Evolutionary conservation across 2,888 invertebrate genomes (phyloP).

Genomic region (Keiferia lycopersicella): DNA sequence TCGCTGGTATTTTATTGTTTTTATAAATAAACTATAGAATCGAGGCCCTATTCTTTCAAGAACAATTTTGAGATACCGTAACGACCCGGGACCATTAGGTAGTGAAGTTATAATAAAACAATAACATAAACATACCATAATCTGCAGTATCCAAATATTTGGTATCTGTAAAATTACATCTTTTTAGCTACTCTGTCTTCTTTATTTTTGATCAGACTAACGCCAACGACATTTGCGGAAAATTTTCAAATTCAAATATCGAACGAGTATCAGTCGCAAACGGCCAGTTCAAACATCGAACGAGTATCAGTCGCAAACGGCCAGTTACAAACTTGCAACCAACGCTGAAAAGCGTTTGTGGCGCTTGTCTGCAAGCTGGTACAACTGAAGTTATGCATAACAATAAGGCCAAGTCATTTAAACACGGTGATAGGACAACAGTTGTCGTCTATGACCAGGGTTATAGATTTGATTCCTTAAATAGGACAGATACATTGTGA

Average conservation of each 20-base stretch:
- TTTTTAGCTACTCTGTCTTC: too few species aligned
- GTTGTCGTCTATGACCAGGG: background rate
- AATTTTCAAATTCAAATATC: constrained; percentile 11
- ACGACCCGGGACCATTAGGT: too few species aligned
- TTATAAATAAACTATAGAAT: too few species aligned
- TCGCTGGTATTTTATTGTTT: too few species aligned
- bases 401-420: background rate
- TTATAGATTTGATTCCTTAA: background rate
- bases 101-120: too few species aligned
- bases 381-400: constrained; percentile 22
- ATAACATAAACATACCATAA: too few species aligned
- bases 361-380: constrained; percentile 24
- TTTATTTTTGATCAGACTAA: background rate
- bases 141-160: too few species aligned
- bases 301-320: background rate
- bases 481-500: too few species aligned
- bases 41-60: too few species aligned
- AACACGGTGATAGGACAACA: background rate
- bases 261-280: background rate
- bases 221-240: background rate
- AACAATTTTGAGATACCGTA: too few species aligned
- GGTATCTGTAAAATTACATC: too few species aligned
- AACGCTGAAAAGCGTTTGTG: background rate
- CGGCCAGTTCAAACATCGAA: background rate
- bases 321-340: constrained; percentile 1